Conservation (phyloP, 2,888 invertebrate species). For the Clunio marinus region DNA sequence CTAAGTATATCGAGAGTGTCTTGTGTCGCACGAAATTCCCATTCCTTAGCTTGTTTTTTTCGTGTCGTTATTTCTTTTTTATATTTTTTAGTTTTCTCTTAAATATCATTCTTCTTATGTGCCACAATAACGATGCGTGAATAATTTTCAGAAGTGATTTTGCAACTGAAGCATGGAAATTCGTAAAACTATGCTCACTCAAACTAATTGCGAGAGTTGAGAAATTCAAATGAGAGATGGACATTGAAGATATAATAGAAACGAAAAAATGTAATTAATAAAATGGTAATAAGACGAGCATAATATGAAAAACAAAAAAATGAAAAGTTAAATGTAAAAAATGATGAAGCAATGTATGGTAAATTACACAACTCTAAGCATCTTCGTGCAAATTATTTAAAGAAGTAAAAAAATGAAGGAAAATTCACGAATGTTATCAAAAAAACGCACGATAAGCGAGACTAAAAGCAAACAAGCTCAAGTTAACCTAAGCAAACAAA, state of each 20-base stretch:
- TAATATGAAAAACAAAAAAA: no score
- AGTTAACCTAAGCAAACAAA: neutral
- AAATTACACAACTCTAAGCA: no score
- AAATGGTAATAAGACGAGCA: neutral
- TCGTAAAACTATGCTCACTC: slow-evolving; percentile 9
- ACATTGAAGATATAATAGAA: slow-evolving; percentile 1
- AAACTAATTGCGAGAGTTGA: slow-evolving; percentile 23
- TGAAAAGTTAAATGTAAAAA: neutral
- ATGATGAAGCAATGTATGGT: no score
- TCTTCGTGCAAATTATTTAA: no score
- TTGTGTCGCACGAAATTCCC: no score
- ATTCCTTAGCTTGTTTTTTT: neutral
- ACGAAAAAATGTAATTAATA: neutral
- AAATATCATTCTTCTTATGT: neutral
- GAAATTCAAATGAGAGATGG: neutral
- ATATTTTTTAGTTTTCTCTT: neutral
- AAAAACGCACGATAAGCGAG: neutral
- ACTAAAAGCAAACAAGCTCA: neutral
- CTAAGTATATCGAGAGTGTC: no score
- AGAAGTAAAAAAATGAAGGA: no score
- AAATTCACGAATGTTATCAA: no score
- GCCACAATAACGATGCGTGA: slow-evolving; percentile 18
- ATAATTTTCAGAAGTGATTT: slow-evolving; percentile 28
- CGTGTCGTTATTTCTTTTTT: neutral
- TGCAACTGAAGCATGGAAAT: slow-evolving; percentile 28